Conservation (phyloP, 2,797 vertebrate genomes). For the Antrozous pallidus region DNA sequence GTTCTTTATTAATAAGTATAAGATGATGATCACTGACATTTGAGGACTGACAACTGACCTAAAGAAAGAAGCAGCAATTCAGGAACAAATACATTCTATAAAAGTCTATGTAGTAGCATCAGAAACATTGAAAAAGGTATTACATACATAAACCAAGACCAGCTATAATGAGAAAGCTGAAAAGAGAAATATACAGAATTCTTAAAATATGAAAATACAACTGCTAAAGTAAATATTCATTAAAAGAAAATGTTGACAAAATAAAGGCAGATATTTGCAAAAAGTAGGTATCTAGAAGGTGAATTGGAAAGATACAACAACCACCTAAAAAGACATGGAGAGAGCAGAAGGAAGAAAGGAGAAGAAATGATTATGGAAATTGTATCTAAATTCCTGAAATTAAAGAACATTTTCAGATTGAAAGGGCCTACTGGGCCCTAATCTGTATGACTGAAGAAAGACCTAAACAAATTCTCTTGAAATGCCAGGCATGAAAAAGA, state of each 20-base stretch:
- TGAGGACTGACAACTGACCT: not conserved
- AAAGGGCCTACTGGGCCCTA: not conserved
- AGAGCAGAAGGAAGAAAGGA: not conserved
- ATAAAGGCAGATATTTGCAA: not conserved
- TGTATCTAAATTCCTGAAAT: not conserved
- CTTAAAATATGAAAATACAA: not conserved
- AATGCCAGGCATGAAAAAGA: not conserved
- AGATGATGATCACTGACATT: not conserved
- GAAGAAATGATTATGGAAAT: not conserved
- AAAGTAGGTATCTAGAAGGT: not conserved
- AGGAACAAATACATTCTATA: not conserved
- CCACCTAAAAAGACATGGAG: not conserved
- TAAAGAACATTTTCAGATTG: not conserved
- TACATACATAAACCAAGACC: not conserved
- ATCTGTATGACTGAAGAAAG: not conserved
- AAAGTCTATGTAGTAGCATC: not conserved
- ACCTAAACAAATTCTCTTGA: not conserved
- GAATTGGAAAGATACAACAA: not conserved
- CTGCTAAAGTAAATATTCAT: not conserved
- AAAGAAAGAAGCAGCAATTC: not conserved
- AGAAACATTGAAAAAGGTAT: not conserved
- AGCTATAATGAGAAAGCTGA: not conserved
- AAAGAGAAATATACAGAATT: not conserved
- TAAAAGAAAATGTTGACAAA: not conserved
- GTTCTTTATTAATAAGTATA: not conserved